These are phyloP conservation scores for Lordiphosa stackelbergi DNA, from an alignment of 1,140 invertebrate genomes.

Conservation along the genomic window DNA sequence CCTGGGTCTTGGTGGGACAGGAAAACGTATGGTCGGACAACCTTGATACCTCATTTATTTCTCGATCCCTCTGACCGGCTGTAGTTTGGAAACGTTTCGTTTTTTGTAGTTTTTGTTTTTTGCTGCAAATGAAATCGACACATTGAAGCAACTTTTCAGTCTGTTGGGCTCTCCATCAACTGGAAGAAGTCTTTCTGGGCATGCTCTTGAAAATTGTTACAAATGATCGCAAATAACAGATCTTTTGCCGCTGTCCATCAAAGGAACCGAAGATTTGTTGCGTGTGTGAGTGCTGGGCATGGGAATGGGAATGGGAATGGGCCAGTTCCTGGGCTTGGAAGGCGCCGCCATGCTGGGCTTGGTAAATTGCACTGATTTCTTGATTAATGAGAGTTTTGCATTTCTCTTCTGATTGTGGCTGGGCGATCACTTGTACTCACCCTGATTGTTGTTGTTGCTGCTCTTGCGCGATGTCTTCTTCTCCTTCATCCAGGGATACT, in stretches of 20 bases:
- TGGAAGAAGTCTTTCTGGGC: slow-evolving; percentile 30
- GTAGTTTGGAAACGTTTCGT: slow-evolving; percentile 26
- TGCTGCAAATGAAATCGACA: slow-evolving; percentile 71
- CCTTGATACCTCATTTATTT: slow-evolving; percentile 77
- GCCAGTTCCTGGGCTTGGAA: slow-evolving; percentile 18
- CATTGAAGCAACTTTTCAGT: slow-evolving; percentile 45
- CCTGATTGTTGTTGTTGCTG: slow-evolving; percentile 87
- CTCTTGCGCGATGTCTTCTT: slow-evolving; percentile 96
- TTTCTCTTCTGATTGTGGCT: slow-evolving; percentile 23
- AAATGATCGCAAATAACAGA: slow-evolving; percentile 78
- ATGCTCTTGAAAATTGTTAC: slow-evolving; percentile 75
- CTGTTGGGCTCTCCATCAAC: slow-evolving; percentile 38
- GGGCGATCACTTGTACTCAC: slow-evolving; percentile 79
- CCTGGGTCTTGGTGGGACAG: slow-evolving; percentile 39
- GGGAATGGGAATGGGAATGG: slow-evolving; percentile 16
- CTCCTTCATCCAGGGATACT: slow-evolving; percentile 98
- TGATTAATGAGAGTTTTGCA: slow-evolving; percentile 72
- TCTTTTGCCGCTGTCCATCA: slow-evolving; percentile 67
- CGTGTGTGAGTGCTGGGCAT: slow-evolving; percentile 27
- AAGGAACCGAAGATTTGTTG: slow-evolving; percentile 56
- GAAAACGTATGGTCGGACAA: slow-evolving; percentile 74
- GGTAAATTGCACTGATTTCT: slow-evolving; percentile 71
- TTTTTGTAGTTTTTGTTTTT: slow-evolving; percentile 16
- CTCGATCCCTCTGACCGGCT: slow-evolving; percentile 33
- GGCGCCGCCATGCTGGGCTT: slow-evolving; percentile 56